Evolutionary conservation across 2,797 vertebrate genomes (phyloP).

Genomic region (Cossypha niveicapilla): DNA sequence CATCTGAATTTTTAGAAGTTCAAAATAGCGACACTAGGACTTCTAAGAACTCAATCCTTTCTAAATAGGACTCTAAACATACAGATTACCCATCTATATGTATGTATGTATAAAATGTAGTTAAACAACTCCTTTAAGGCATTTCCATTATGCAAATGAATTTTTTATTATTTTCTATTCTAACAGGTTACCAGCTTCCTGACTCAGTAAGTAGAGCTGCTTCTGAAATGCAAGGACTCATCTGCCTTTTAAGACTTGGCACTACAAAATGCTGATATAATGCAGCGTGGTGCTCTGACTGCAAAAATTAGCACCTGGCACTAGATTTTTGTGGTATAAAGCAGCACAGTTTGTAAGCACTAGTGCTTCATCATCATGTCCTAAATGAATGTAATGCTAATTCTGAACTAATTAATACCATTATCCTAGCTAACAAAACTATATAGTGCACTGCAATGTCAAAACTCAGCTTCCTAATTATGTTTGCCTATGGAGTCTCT

Average conservation of each 20-base stretch:
- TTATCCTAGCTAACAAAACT: background rate
- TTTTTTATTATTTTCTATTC: background rate
- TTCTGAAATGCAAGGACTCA: background rate
- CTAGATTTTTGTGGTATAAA: background rate
- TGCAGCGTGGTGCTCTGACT: background rate
- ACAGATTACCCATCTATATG: background rate
- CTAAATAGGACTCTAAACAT: background rate
- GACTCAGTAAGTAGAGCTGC: background rate
- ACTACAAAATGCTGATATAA: background rate
- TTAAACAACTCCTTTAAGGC: background rate
- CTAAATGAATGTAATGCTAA: background rate
- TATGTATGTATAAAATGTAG: background rate
- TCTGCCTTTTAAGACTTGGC: background rate
- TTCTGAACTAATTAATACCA: constrained; percentile 5
- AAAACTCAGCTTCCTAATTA: background rate
- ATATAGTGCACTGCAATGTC: background rate
- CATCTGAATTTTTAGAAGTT: background rate
- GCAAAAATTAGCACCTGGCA: background rate
- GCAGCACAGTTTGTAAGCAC: background rate
- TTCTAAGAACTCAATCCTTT: background rate
- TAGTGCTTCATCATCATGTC: background rate
- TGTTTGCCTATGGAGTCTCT: background rate
- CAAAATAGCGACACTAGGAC: background rate
- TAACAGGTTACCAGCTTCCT: background rate
- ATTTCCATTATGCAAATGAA: background rate